phyloP scores from a whole-genome alignment of 1,140 invertebrate genomes.

The Ptiloglossa arizonensis region DNA sequence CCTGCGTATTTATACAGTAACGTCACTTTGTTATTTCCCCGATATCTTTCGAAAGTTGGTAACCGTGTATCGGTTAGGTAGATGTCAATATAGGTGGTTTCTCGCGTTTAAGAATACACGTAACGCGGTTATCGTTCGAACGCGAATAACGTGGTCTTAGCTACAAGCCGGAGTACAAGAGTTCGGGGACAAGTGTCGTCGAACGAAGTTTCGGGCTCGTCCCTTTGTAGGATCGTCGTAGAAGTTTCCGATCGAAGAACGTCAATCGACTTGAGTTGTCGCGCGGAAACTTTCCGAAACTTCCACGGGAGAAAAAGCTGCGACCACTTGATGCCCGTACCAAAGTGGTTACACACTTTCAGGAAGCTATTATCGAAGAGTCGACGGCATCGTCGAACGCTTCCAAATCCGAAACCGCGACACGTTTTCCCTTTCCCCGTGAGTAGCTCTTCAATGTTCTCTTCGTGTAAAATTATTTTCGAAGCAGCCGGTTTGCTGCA shows the following conservation, averaged over 20 bases:
- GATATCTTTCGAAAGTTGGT: no score
- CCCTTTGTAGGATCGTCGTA: conserved; percentile 24
- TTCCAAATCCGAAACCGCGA: conserved; percentile 24
- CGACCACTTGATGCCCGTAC: conserved; percentile 42
- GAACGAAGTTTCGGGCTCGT: not conserved
- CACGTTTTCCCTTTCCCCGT: conserved; percentile 20
- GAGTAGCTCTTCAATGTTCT: not conserved
- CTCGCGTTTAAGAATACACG: not conserved
- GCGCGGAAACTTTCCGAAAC: conserved; percentile 29
- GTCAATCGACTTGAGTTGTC: conserved; percentile 42
- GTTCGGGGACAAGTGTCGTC: conserved; percentile 5
- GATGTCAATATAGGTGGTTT: not conserved
- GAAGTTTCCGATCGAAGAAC: conserved; percentile 44
- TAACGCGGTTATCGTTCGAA: not conserved
- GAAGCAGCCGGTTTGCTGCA: not conserved
- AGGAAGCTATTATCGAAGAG: conserved; percentile 52
- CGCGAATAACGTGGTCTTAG: conserved; percentile 6
- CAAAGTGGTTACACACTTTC: conserved; percentile 62
- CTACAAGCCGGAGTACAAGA: not conserved
- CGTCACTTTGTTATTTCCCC: no score
- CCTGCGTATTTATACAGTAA: no score
- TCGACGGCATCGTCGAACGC: conserved; percentile 15
- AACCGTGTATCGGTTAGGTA: no score
- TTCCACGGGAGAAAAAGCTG: conserved; percentile 21
- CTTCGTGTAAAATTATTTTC: conserved; percentile 16